Evolutionary conservation across 2,113 vertebrate species (phyloP).

Genomic region (Mesocricetus auratus): DNA sequence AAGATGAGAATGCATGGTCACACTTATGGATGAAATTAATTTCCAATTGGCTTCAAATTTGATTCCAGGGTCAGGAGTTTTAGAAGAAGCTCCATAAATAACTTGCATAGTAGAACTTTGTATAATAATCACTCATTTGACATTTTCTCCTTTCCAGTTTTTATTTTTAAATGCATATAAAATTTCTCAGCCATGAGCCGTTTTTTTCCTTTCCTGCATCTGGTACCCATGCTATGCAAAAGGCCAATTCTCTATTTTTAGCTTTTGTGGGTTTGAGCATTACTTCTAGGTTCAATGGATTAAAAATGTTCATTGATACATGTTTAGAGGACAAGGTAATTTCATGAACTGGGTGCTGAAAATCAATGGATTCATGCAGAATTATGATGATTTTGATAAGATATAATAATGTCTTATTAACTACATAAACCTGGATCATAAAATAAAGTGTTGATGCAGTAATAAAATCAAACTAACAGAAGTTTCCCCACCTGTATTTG

Average conservation of each 20-base stretch:
- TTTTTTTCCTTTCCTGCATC: slow-evolving; percentile 63
- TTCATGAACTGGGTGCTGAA: slow-evolving; percentile 51
- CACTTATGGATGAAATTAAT: slow-evolving; percentile 39
- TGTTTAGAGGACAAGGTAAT: slow-evolving; percentile 71
- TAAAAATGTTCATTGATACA: slow-evolving; percentile 70
- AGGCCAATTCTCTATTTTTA: slow-evolving; percentile 76
- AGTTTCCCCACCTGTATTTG: slow-evolving; percentile 41
- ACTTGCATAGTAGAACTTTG: slow-evolving; percentile 58
- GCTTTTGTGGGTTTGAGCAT: slow-evolving; percentile 68
- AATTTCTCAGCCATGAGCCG: slow-evolving; percentile 63
- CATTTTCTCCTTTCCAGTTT: slow-evolving; percentile 74
- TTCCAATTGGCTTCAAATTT: slow-evolving; percentile 70
- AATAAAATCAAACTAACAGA: slow-evolving; percentile 61
- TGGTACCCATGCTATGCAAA: slow-evolving; percentile 66
- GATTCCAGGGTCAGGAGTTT: slow-evolving; percentile 66
- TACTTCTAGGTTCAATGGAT: slow-evolving; percentile 62
- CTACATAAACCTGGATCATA: slow-evolving; percentile 18
- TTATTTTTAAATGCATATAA: slow-evolving; percentile 75
- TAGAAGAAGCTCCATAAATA: slow-evolving; percentile 61
- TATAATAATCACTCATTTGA: slow-evolving; percentile 70
- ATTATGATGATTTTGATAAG: slow-evolving; percentile 34
- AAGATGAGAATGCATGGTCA: background rate
- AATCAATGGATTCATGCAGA: slow-evolving; percentile 60
- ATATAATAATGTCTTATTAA: slow-evolving; percentile 60
- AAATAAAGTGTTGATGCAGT: slow-evolving; percentile 49